phyloP scores from a whole-genome alignment of 2,888 invertebrate species.

The Tetranychus piercei region DNA sequence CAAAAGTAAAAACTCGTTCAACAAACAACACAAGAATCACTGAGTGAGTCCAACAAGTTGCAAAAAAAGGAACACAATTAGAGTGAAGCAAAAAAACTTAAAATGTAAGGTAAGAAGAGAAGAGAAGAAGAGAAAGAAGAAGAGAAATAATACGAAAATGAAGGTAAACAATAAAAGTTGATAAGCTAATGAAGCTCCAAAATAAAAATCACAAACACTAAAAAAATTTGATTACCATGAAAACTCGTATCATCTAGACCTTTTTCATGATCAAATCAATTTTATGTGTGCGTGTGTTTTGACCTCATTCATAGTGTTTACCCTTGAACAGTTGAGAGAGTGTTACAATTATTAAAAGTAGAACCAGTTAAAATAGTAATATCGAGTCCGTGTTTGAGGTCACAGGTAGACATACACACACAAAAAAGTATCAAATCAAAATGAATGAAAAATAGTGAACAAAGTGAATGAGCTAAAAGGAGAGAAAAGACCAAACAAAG shows the following conservation, averaged over 20 bases:
- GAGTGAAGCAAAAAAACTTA: background rate
- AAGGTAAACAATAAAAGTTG: background rate
- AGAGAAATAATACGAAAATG: background rate
- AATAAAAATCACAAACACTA: background rate
- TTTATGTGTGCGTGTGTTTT: background rate
- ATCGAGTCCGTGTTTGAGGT: background rate
- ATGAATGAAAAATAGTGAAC: background rate
- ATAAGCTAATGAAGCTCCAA: background rate
- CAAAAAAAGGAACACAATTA: background rate
- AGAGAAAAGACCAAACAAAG: background rate
- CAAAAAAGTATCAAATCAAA: background rate
- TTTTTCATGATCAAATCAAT: too few species aligned
- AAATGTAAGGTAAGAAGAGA: background rate
- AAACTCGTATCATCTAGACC: background rate
- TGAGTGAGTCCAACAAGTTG: too few species aligned
- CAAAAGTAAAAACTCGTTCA: background rate
- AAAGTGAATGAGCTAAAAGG: background rate
- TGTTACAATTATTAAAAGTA: background rate
- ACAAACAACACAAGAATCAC: too few species aligned
- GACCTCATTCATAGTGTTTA: background rate
- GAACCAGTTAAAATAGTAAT: background rate
- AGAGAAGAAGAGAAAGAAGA: background rate
- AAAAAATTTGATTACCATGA: background rate
- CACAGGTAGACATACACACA: background rate
- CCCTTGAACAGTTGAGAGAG: background rate